Evolutionary conservation across 2,888 invertebrate species (phyloP), one percentile per base, ranked within the genome.

Genomic region (Eulithis prunata): DNA sequence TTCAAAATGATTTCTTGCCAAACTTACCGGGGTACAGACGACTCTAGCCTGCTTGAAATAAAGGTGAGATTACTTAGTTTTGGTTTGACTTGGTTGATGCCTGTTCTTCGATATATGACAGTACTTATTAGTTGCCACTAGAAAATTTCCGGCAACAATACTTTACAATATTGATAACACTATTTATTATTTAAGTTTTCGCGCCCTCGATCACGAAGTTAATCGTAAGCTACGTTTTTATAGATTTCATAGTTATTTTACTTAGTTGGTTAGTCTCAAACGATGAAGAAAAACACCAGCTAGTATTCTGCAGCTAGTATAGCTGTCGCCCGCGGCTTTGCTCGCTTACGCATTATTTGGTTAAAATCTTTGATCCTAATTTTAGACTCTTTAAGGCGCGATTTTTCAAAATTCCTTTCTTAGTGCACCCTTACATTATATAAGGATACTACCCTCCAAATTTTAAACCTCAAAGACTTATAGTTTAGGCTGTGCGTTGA

Each of bases 91-190:
- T 51, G 43, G 55, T 59, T 59, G 11, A 36, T 61, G 57, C 46
- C 41, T 66, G 60, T 64, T 41, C 32, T 46, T 62, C 6, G 45
- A 49, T 61, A 59, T 58, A 28, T 14, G 11, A 32, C 43, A 12
- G 21, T 13, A 57, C 36, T 68, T 62, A 43, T 56, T 60, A 57
- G 63, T 52, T 58, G 64, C 63, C 46, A 61, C 54, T 65, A 62
- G 65, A 63, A 64, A 60, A 64, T 60, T 61, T 68, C 71, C 69
- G 69, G 62, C 64, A 72, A 70, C 69, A 68, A 68, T 68, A 63
- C 62, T 62, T 66, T 66, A 69, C 56, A 43, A 57, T 47, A 52
- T 51, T 41, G 54, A 62, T 54, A 46, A 66, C 58, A 58, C 38
- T 55, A 58, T 45, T 55, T 54, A 38, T 62, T 56, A 41, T 45